Percentiles rank a stretch among this genome's conserved stretches.
Evolutionary conservation across 2,797 vertebrate genomes (phyloP).

Genomic region (Sebastes diploproa): DNA sequence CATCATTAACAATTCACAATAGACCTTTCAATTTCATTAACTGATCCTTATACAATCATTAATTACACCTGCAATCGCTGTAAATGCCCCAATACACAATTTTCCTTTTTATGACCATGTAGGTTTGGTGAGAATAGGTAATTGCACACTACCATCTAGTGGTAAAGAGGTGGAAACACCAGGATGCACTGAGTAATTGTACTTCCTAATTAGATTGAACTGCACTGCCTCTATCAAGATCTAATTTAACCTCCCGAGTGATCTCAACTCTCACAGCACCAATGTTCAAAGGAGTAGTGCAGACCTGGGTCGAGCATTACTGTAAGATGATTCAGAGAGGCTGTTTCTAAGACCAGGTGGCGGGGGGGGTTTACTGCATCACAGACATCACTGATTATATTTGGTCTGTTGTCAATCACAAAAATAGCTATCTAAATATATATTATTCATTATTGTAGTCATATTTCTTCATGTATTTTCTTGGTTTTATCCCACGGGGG

Average conservation of each 20-base stretch:
- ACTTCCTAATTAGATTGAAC: neutral
- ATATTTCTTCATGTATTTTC: no score
- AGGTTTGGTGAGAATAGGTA: neutral
- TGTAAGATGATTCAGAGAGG: neutral
- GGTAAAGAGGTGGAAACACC: slow-evolving; percentile 32
- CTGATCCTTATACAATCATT: neutral
- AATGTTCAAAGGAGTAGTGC: neutral
- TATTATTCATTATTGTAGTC: neutral
- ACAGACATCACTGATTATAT: neutral
- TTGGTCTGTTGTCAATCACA: neutral
- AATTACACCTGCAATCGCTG: neutral
- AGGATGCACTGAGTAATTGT: neutral
- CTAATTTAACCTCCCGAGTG: neutral
- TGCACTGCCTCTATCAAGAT: neutral
- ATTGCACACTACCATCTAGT: slow-evolving; percentile 67
- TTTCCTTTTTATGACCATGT: neutral
- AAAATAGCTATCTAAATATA: neutral
- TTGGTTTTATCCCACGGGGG: no score
- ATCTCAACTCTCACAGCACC: neutral
- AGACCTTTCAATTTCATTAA: neutral
- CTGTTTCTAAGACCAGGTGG: neutral
- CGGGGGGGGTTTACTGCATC: neutral
- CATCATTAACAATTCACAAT: neutral
- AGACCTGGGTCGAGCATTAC: neutral
- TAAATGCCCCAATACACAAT: neutral